These are phyloP conservation scores for Calosoma granatense DNA, from an alignment of 1,140 invertebrate genomes.

Conservation along the genomic window DNA sequence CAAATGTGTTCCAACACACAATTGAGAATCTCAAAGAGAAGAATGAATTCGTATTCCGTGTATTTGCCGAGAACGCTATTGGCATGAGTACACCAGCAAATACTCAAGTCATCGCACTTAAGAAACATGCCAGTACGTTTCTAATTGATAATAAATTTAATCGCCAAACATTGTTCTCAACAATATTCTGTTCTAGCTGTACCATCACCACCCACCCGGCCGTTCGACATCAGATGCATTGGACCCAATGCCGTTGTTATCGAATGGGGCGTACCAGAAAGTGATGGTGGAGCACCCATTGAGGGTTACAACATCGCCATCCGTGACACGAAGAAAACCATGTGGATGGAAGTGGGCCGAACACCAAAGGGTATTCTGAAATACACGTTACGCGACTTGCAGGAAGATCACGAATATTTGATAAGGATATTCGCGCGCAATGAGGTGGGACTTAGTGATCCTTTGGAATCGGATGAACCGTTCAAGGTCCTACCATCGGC, in stretches of 20 bases:
- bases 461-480: slow-evolving; percentile 85
- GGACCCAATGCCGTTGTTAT: slow-evolving; percentile 76
- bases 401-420: slow-evolving; percentile 81
- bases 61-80: slow-evolving; percentile 84
- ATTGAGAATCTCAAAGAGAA: slow-evolving; percentile 83
- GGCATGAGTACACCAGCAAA: slow-evolving; percentile 71
- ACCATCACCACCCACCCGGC: slow-evolving; percentile 81
- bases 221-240: slow-evolving; percentile 72
- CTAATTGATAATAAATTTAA: neutral
- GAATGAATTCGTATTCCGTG: slow-evolving; percentile 80
- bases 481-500: slow-evolving; percentile 72
- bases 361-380: slow-evolving; percentile 72
- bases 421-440: slow-evolving; percentile 88
- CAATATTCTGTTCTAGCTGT: slow-evolving; percentile 49
- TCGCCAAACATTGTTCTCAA: slow-evolving; percentile 1
- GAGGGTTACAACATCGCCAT: slow-evolving; percentile 89
- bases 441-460: slow-evolving; percentile 90
- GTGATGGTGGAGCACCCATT: slow-evolving; percentile 84
- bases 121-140: slow-evolving; percentile 89
- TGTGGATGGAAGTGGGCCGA: slow-evolving; percentile 93
- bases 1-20: slow-evolving; percentile 62
- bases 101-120: slow-evolving; percentile 71
- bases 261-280: slow-evolving; percentile 89
- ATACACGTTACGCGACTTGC: slow-evolving; percentile 75
- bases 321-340: slow-evolving; percentile 80